phyloP scores from a whole-genome alignment of 2,888 invertebrate genomes.

The Magallana nippona region DNA sequence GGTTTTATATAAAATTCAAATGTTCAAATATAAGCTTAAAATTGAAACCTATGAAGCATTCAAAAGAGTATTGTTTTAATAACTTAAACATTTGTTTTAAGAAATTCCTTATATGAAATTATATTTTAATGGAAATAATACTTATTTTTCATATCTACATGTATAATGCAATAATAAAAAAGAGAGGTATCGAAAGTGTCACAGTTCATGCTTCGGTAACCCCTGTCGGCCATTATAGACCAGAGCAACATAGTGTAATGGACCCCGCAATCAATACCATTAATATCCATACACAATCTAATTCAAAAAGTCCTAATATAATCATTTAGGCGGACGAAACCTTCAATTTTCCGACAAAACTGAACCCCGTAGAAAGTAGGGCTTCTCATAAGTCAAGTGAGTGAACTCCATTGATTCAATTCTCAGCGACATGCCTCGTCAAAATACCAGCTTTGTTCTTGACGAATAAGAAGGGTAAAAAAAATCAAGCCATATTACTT shows the following conservation, averaged over 20 bases:
- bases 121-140: too few relatives aligned
- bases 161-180: not conserved
- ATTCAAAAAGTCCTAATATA: conserved; percentile 24
- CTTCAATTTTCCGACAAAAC: not conserved
- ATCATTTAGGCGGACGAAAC: conserved; percentile 24
- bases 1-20: too few relatives aligned
- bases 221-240: too few relatives aligned
- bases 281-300: conserved; percentile 20
- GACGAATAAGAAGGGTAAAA: not conserved
- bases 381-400: not conserved
- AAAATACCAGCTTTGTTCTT: not conserved
- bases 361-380: not conserved
- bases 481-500: conserved; percentile 1
- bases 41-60: too few relatives aligned
- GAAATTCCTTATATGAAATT: too few relatives aligned
- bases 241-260: not conserved
- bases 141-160: too few relatives aligned
- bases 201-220: not conserved
- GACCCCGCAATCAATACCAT: not conserved
- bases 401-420: not conserved
- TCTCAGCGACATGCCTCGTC: not conserved
- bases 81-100: too few relatives aligned
- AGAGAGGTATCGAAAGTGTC: not conserved
- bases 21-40: too few relatives aligned
- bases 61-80: too few relatives aligned